Evolutionary conservation across 2,888 invertebrate species (phyloP).

Genomic region (Conus canariensis): DNA sequence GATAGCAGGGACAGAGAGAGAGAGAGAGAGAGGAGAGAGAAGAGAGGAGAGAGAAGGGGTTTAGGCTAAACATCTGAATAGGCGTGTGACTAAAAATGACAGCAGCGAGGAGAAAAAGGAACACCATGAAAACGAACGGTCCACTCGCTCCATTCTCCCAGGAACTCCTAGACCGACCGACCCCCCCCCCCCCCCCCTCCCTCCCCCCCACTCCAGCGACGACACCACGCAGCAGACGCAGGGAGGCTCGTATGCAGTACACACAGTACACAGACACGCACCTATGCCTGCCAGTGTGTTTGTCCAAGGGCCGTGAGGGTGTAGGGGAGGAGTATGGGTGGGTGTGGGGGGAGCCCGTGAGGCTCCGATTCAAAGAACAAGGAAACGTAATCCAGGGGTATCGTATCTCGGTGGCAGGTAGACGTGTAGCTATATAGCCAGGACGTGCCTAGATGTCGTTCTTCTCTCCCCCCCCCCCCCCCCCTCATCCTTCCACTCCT

Average conservation of each 20-base stretch:
- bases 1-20: neutral
- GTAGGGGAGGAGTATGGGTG: no score
- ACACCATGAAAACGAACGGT: neutral
- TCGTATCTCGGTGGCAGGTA: neutral
- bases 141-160: no score
- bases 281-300: neutral
- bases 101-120: neutral
- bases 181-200: no score
- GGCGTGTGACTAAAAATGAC: neutral
- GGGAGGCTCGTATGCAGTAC: neutral
- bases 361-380: neutral
- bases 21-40: conserved; percentile 13
- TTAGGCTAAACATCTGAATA: no score
- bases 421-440: neutral
- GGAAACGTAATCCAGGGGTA: neutral
- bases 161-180: no score
- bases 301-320: no score
- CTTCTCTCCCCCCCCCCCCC: neutral
- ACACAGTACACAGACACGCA: neutral
- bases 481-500: neutral
- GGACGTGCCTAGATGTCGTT: neutral
- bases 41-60: neutral
- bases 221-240: neutral
- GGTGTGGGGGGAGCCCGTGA: no score
- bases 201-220: neutral